These are phyloP conservation scores for Formicarius rufipectus DNA, from an alignment of 2,113 vertebrate species.

Conservation along the genomic window DNA sequence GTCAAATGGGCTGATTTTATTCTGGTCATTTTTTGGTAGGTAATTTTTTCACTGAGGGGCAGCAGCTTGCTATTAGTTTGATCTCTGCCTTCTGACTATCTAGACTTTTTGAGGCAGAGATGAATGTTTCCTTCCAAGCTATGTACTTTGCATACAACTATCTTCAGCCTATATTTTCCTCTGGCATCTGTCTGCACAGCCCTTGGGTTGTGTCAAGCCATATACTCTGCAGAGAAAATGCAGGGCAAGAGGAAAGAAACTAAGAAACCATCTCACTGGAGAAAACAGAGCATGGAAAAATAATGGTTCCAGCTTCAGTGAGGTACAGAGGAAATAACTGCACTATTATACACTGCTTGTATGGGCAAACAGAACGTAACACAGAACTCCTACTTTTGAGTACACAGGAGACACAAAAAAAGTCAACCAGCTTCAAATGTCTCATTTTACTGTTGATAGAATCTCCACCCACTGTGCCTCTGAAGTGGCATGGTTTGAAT, in stretches of 20 bases:
- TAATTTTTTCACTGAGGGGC: neutral
- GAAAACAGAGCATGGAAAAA: neutral
- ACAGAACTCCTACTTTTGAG: neutral
- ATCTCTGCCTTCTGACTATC: neutral
- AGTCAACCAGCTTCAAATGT: neutral
- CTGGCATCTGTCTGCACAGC: neutral
- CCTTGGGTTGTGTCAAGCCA: neutral
- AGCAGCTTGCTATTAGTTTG: neutral
- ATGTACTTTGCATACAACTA: neutral
- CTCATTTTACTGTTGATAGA: neutral
- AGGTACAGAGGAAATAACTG: neutral
- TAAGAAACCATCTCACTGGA: neutral
- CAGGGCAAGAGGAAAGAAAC: neutral
- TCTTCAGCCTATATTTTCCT: neutral
- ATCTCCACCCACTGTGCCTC: neutral
- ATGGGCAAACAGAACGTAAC: rapidly evolving
- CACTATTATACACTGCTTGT: rapidly evolving
- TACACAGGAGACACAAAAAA: neutral
- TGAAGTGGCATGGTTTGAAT: neutral
- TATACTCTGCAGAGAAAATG: neutral
- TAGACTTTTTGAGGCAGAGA: neutral
- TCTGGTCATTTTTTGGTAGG: neutral
- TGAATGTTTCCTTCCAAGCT: neutral
- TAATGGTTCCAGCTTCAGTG: neutral
- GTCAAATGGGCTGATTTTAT: neutral